Conservation (phyloP, 2,113 vertebrate species). For the Arvicanthis niloticus region DNA sequence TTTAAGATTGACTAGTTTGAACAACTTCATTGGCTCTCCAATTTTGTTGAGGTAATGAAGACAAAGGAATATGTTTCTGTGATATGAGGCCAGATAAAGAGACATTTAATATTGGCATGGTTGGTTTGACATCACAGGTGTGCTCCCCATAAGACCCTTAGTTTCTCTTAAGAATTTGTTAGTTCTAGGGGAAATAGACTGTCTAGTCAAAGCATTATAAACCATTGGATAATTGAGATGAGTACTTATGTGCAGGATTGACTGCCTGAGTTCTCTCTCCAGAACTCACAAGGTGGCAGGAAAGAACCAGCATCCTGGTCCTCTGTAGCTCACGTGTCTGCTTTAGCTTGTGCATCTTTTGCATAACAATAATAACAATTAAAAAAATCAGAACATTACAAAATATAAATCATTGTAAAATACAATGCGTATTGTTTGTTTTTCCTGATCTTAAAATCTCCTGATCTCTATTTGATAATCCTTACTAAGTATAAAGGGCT, state of each 20-base stretch:
- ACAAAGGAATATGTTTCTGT: background rate
- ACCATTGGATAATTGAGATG: background rate
- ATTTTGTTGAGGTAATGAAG: background rate
- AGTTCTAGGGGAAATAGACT: background rate
- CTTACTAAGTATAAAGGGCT: background rate
- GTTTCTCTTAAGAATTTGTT: background rate
- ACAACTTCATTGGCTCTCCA: background rate
- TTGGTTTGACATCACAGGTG: background rate
- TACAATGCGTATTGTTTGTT: background rate
- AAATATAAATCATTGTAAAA: slow-evolving; percentile 1
- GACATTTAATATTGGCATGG: background rate
- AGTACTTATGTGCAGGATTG: background rate
- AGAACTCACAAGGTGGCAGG: background rate
- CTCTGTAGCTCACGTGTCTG: background rate
- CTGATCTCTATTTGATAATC: slow-evolving; percentile 15
- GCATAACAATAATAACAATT: background rate
- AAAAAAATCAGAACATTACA: slow-evolving; percentile 31
- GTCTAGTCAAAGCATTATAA: background rate
- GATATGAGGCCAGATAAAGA: background rate
- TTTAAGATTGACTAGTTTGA: background rate
- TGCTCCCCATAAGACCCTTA: background rate
- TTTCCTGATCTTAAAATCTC: slow-evolving; percentile 5
- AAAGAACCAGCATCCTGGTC: background rate
- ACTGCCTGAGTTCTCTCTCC: background rate
- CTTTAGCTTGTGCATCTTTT: background rate